Evolutionary conservation across 2,113 vertebrate genomes (phyloP).

Genomic region (Proteles cristata): DNA sequence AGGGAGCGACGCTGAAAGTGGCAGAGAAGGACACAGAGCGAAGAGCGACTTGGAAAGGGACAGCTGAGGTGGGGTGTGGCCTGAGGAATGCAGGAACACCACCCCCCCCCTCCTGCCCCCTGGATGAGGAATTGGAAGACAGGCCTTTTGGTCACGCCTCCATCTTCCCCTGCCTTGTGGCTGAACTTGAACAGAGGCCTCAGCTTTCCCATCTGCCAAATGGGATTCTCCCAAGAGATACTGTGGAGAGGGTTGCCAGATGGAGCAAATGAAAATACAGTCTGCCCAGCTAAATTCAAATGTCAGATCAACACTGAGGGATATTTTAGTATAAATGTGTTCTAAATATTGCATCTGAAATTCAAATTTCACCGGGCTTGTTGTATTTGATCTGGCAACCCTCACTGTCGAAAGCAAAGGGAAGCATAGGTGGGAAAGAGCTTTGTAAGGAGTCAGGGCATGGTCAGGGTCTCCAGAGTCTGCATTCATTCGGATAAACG

Average conservation of each 20-base stretch:
- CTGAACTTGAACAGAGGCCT: background rate
- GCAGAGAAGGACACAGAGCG: background rate
- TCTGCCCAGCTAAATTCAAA: background rate
- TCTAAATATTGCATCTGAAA: background rate
- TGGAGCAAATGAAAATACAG: background rate
- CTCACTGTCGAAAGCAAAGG: background rate
- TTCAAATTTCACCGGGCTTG: background rate
- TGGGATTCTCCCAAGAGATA: background rate
- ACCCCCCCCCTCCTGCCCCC: background rate
- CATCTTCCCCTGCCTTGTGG: background rate
- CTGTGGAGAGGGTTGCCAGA: background rate
- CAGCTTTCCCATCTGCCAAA: background rate
- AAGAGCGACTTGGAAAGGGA: background rate
- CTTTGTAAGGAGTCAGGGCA: background rate
- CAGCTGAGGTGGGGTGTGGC: rapidly evolving
- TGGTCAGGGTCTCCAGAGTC: background rate
- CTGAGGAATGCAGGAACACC: background rate
- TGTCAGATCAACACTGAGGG: background rate
- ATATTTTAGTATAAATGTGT: background rate
- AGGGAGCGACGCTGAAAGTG: background rate
- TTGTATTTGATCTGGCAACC: conserved; percentile 4
- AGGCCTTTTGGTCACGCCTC: rapidly evolving
- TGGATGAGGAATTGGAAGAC: background rate
- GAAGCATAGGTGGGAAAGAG: background rate
- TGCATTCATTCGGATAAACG: background rate